Evolutionary conservation across 1,140 invertebrate genomes (phyloP).

Genomic region (Brachionus plicatilis): DNA sequence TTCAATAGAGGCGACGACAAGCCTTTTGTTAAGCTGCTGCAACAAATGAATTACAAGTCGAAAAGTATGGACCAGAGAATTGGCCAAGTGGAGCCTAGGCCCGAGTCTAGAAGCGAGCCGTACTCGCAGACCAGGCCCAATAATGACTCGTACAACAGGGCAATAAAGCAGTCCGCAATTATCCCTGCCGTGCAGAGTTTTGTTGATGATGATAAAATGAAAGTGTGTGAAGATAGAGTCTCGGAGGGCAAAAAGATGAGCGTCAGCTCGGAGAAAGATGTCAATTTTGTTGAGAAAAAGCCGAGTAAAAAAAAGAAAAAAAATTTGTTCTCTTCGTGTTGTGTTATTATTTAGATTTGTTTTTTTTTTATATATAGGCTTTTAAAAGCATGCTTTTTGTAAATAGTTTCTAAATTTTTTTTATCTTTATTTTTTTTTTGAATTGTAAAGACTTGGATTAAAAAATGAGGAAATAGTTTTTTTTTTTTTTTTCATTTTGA

Average conservation of each 20-base stretch:
- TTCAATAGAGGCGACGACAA: constrained; percentile 14
- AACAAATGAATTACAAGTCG: not conserved
- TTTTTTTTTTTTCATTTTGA: not conserved
- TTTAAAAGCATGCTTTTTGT: not conserved
- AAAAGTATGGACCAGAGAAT: not conserved
- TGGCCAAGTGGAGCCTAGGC: not conserved
- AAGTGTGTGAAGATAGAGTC: not conserved
- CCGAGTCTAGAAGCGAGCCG: not conserved
- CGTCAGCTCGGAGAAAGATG: not conserved
- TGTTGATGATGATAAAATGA: not conserved
- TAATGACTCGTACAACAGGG: not conserved
- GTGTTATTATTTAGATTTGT: not conserved
- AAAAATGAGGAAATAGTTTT: not conserved
- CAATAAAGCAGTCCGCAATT: not conserved
- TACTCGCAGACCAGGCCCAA: not conserved
- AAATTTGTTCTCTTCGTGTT: not conserved
- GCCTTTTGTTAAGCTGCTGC: constrained; percentile 7
- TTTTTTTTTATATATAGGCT: not conserved
- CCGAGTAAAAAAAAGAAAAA: not conserved
- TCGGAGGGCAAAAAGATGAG: not conserved
- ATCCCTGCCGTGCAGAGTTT: not conserved
- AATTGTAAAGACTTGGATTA: not conserved
- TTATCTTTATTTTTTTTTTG: not conserved
- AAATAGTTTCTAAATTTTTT: not conserved
- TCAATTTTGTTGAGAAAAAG: not conserved